Percentiles rank a stretch among this genome's conserved stretches.
These are phyloP conservation scores for Etheostoma nigrum DNA, from an alignment of 2,797 vertebrate genomes.

Conservation along the genomic window DNA sequence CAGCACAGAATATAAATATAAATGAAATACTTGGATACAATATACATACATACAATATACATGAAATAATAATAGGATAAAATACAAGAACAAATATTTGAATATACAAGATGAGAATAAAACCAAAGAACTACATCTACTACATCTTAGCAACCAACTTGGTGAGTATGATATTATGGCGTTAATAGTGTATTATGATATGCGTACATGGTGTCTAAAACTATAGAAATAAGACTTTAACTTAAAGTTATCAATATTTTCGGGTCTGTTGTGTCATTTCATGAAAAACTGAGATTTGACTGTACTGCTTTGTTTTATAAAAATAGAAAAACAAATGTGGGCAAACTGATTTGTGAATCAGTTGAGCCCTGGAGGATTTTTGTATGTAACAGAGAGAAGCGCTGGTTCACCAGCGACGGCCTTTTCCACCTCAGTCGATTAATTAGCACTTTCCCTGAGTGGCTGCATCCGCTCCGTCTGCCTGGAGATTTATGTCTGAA, in stretches of 20 bases:
- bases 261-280: not conserved
- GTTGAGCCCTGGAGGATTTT: constrained; percentile 11
- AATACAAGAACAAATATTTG: too few relatives aligned
- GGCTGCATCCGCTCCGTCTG: constrained; percentile 76
- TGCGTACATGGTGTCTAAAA: not conserved
- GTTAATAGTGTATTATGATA: not conserved
- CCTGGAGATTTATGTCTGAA: constrained; percentile 71
- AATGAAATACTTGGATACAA: too few relatives aligned
- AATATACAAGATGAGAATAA: too few relatives aligned
- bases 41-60: too few relatives aligned
- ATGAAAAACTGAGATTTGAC: not conserved
- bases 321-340: not conserved
- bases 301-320: too few relatives aligned
- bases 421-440: constrained; percentile 68
- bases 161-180: not conserved
- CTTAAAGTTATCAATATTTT: not conserved
- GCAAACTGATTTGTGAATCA: constrained; percentile 8
- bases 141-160: not conserved
- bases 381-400: constrained; percentile 3
- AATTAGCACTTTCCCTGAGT: constrained; percentile 82
- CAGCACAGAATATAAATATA: too few relatives aligned
- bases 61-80: too few relatives aligned
- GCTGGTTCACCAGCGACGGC: constrained; percentile 19
- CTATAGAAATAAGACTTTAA: not conserved
- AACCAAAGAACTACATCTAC: not conserved